phyloP scores from a whole-genome alignment of 2,797 vertebrate species.

The Sciaenops ocellatus region DNA sequence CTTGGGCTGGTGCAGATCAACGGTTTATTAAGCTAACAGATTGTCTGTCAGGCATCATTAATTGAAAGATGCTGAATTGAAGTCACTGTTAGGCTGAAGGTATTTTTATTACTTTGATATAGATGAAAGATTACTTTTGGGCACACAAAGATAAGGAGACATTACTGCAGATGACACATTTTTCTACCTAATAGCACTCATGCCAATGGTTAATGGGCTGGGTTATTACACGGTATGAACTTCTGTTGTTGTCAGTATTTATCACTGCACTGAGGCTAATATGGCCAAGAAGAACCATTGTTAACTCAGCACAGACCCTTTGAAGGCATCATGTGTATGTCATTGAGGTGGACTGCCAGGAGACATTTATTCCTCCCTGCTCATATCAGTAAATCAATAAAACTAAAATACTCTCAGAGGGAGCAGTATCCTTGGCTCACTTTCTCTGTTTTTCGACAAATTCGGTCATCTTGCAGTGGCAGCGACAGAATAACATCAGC shows the following conservation, averaged over 20 bases:
- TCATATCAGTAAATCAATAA: conserved; percentile 65
- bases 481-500: conserved; percentile 40
- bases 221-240: conserved; percentile 9
- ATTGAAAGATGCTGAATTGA: neutral
- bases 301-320: conserved; percentile 26
- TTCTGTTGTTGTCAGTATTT: conserved; percentile 23
- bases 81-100: neutral
- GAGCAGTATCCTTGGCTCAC: conserved; percentile 33
- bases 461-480: conserved; percentile 32
- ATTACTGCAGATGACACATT: neutral
- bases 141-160: neutral
- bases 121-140: neutral
- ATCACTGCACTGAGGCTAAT: conserved; percentile 13
- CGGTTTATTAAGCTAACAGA: too few species aligned
- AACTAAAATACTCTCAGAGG: conserved; percentile 46
- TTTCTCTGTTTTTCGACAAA: conserved; percentile 36
- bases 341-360: conserved; percentile 52
- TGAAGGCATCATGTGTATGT: conserved; percentile 43
- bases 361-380: conserved; percentile 50
- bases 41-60: neutral
- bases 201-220: neutral
- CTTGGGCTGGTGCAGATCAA: too few species aligned
- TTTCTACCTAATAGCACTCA: neutral
- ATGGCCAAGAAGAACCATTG: conserved; percentile 6
- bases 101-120: neutral